Evolutionary conservation across 2,888 invertebrate genomes (phyloP), one percentile per base, ranked within the genome.

Genomic region (Didymodactylos carnosus): DNA sequence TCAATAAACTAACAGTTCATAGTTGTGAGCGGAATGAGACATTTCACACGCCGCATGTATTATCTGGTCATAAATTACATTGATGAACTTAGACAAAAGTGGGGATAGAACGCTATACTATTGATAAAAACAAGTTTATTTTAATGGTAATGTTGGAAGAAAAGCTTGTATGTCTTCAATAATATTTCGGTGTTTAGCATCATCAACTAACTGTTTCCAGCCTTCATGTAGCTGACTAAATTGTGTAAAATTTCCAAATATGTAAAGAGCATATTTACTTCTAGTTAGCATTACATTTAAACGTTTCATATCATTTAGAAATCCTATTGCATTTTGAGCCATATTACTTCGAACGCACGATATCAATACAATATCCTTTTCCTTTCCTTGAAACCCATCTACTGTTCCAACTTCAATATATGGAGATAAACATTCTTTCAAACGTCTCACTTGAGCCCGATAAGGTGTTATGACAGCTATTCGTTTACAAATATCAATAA

Each of bases 281-380:
- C 94, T 86, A 0, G 94, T 93, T 25, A 93, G 84, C 76, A 92
- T 89, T 7, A 93, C 92, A 85, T 92, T 92, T 78, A 93, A 85
- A 77, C 92, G 86, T 79, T 91, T 89, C 19, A 86, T 86, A 82
- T 90, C 89, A 0, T 87, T 84, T 69, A 92, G 84, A 84, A 93
- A 87, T 11, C 87, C 87, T 46, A 87, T 82, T 77, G 84, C 84
- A 75, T 84, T 83, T 83, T 77, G 82, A 27, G 80, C 77, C 16
- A 16, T 35, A 78, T 87, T 87, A 69, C 89, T 88, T 76, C 91
- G 87, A 3, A 91, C 92, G 83, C 90, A 89, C 0, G 92, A 91
- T 78, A 92, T 87, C 75, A 94, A 87, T 75, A 93, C 88, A 53
- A 93, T 87, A 83, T 92, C 92, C 75, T 89, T 88, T 85, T 94